Base-by-base conservation (phyloP, 2,113 vertebrate genomes). In the Empidonax traillii region DNA sequence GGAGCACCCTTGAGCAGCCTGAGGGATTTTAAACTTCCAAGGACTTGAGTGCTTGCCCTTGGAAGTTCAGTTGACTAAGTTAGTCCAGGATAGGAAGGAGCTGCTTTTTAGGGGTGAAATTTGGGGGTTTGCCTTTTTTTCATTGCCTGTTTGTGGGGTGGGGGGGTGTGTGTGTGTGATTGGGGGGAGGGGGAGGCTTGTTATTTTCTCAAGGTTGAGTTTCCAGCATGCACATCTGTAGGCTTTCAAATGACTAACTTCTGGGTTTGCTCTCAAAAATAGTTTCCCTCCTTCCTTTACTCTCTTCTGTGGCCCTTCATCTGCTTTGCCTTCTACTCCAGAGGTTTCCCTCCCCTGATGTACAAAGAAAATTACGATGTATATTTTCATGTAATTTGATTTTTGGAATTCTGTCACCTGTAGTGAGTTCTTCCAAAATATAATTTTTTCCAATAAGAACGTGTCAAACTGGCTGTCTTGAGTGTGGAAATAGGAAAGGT, bases 331-430 rank as follows among this genome's bases (percentile, higher is more conserved):
- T 98, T 97, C 98, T 98, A 97, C 97, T 97, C 97, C 98, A 98
- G 97, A 97, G 97, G 97, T 98, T 98, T 98, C 97, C 98, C 98
- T 98, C 98, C 98, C 98, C 97, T 98, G 98, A 98, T 99, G 99
- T 99, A 99, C 98, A 99, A 99, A 99, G 98, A 99, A 97, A 99
- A 99, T 99, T 97, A 98, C 98, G 98, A 99, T 99, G 99, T 99
- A 99, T 99, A 99, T 99, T 99, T 99, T 99, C 98, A 99, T 99
- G 99, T 99, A 99, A 99, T 99, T 98, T 98, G 98, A 98, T 98
- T 98, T 97, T 98, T 98, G 98, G 98, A 99, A 98, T 98, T 98
- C 98, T 98, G 98, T 99, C 98, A 98, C 98, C 98, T 99, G 99
- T 99, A 99, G 99, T 99, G 98, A 99, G 98, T 99, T 99, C 99